phyloP scores from a whole-genome alignment of 1,140 invertebrate genomes.

The Lethrus apterus region DNA sequence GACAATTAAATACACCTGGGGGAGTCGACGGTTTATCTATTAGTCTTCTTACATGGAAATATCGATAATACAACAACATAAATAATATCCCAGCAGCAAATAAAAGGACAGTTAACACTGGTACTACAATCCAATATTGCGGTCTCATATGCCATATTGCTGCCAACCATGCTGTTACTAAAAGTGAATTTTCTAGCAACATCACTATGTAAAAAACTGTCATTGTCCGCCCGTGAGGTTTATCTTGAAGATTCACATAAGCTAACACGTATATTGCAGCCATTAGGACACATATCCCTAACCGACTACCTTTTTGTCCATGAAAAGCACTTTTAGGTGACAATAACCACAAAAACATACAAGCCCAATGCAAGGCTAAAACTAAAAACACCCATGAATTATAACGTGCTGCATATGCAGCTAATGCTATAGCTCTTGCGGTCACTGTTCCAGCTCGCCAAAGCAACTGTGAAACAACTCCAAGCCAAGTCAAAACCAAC shows the following conservation, averaged over 20 bases:
- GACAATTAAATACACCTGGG: slow-evolving; percentile 82
- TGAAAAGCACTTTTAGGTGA: slow-evolving; percentile 79
- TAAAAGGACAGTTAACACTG: slow-evolving; percentile 42
- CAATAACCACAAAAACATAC: slow-evolving; percentile 66
- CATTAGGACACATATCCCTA: slow-evolving; percentile 63
- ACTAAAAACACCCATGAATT: slow-evolving; percentile 77
- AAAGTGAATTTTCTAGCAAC: slow-evolving; percentile 77
- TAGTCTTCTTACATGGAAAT: slow-evolving; percentile 58
- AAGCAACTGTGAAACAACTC: slow-evolving; percentile 76
- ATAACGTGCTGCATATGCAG: slow-evolving; percentile 79
- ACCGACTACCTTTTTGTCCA: slow-evolving; percentile 58
- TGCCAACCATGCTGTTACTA: slow-evolving; percentile 61
- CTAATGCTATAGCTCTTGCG: slow-evolving; percentile 69
- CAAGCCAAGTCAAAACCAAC: slow-evolving; percentile 80
- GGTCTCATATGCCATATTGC: slow-evolving; percentile 40
- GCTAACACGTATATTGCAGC: slow-evolving; percentile 84
- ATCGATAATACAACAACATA: slow-evolving; percentile 79
- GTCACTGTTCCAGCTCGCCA: slow-evolving; percentile 83
- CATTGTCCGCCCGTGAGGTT: slow-evolving; percentile 41
- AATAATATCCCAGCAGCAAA: slow-evolving; percentile 74
- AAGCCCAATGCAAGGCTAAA: slow-evolving; percentile 60
- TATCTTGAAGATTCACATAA: slow-evolving; percentile 81
- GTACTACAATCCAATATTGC: slow-evolving; percentile 41
- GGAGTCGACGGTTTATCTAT: slow-evolving; percentile 43
- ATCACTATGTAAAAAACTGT: slow-evolving; percentile 85